Evolutionary conservation across 1,140 invertebrate genomes (phyloP).

Genomic region (Tetragnatha versicolor): DNA sequence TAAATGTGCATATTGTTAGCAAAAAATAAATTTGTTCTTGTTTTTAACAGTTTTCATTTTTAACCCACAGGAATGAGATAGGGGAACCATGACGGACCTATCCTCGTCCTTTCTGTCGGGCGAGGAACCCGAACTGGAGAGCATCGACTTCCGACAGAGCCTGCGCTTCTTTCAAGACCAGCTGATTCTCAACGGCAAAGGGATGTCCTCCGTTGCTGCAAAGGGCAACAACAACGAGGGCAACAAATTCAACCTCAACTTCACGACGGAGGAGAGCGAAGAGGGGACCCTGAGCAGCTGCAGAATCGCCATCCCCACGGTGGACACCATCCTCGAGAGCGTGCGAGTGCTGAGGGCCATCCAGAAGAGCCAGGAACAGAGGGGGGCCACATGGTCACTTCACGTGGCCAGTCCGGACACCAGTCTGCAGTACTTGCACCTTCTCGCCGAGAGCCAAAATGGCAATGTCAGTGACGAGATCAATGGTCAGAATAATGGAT

Average conservation of each 20-base stretch:
- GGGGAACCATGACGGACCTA: background rate
- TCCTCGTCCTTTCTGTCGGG: background rate
- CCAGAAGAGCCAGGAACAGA: conserved; percentile 45
- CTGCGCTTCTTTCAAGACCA: conserved; percentile 42
- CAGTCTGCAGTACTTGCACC: background rate
- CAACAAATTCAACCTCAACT: background rate
- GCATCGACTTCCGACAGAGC: conserved; percentile 40
- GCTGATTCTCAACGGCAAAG: background rate
- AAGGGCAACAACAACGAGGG: background rate
- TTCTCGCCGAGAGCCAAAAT: background rate
- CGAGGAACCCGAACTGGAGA: conserved; percentile 20
- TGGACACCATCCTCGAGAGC: conserved; percentile 43
- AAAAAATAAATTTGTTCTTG: no score
- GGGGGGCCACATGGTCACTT: conserved; percentile 21
- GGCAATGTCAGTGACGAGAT: no score
- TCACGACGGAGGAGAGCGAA: background rate
- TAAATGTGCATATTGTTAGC: no score
- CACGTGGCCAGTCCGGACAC: background rate
- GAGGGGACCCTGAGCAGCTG: background rate
- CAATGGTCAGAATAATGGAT: no score
- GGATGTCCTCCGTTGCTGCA: background rate
- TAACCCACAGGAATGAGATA: no score
- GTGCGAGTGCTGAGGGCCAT: conserved; percentile 38
- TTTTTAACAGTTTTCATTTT: no score
- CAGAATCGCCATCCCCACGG: conserved; percentile 29